Evolutionary conservation across 2,888 invertebrate species (phyloP).

Genomic region (Ochropacha duplaris): DNA sequence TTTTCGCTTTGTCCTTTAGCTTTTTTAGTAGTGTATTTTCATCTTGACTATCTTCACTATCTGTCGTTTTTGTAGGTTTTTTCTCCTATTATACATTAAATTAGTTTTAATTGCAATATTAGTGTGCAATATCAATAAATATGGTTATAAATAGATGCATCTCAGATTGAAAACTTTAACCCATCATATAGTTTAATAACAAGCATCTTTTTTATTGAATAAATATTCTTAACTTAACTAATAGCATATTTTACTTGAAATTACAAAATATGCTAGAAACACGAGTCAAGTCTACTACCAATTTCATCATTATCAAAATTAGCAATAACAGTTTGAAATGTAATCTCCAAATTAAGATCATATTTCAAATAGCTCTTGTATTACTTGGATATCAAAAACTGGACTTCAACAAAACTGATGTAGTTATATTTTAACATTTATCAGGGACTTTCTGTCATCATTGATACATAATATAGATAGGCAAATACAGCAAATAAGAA

Average conservation of each 20-base stretch:
- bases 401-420: slow-evolving; percentile 35
- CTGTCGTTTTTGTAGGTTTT: slow-evolving; percentile 34
- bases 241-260: slow-evolving; percentile 25
- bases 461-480: slow-evolving; percentile 17
- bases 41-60: slow-evolving; percentile 64
- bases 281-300: background rate
- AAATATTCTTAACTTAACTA: slow-evolving; percentile 21
- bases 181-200: slow-evolving; percentile 65
- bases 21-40: slow-evolving; percentile 60
- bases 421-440: slow-evolving; percentile 43
- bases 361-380: background rate
- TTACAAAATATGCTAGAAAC: slow-evolving; percentile 38
- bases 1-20: slow-evolving; percentile 76
- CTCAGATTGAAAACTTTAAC: slow-evolving; percentile 82
- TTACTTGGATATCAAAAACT: background rate
- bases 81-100: slow-evolving; percentile 26
- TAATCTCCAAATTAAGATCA: slow-evolving; percentile 13
- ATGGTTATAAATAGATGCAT: slow-evolving; percentile 14
- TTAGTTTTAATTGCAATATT: background rate
- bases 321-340: background rate
- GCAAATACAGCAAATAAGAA: background rate
- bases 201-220: slow-evolving; percentile 39
- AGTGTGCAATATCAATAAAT: background rate
- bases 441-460: slow-evolving; percentile 64
- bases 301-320: background rate